Conservation (phyloP, 1,140 invertebrate species). For the Halesus radiatus region DNA sequence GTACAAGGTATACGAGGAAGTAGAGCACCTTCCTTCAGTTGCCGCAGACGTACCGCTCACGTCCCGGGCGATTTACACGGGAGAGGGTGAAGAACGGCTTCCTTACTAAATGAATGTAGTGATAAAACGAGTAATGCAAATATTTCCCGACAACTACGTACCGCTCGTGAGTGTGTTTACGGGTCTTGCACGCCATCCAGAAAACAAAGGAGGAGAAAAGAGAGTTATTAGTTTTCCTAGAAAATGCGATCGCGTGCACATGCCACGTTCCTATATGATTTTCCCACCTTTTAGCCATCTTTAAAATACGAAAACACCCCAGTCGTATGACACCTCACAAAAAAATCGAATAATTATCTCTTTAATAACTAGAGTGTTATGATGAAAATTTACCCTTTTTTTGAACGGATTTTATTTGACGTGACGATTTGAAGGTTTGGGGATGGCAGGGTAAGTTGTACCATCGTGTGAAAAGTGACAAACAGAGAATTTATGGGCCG, state of each 20-base stretch:
- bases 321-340: background rate
- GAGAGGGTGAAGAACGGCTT: constrained; percentile 10
- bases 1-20: too few relatives aligned
- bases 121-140: constrained; percentile 25
- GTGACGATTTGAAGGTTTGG: background rate
- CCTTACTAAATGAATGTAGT: constrained; percentile 29
- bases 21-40: too few relatives aligned
- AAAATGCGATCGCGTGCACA: constrained; percentile 26
- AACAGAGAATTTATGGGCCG: constrained; percentile 50
- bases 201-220: constrained; percentile 11
- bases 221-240: constrained; percentile 9
- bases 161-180: constrained; percentile 2
- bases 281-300: constrained; percentile 13
- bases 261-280: constrained; percentile 12
- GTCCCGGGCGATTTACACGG: background rate
- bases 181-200: constrained; percentile 14
- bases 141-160: constrained; percentile 21
- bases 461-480: constrained; percentile 52
- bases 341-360: background rate
- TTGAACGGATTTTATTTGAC: too few relatives aligned
- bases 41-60: background rate
- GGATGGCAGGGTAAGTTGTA: background rate
- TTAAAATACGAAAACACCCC: background rate
- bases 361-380: too few relatives aligned
- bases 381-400: too few relatives aligned